Conservation (phyloP, 2,888 invertebrate species). For the Euspilapteryx auroguttella region DNA sequence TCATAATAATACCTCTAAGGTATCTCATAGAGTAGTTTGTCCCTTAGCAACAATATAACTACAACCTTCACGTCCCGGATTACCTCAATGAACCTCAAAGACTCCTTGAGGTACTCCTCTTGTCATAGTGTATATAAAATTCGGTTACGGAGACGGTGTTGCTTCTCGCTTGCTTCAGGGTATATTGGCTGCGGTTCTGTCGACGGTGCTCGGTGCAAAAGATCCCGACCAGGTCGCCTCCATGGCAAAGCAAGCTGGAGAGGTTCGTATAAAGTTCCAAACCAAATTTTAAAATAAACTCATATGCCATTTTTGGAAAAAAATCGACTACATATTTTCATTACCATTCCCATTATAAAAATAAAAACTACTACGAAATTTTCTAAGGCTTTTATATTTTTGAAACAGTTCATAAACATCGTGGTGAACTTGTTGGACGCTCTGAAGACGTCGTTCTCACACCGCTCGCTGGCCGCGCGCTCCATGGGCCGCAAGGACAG, state of each 20-base stretch:
- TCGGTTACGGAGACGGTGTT: constrained; percentile 56
- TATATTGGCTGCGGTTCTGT: constrained; percentile 89
- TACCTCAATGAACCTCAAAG: constrained; percentile 31
- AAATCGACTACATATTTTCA: no score
- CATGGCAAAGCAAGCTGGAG: constrained; percentile 94
- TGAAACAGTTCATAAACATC: constrained; percentile 91
- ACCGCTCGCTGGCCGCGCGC: constrained; percentile 82
- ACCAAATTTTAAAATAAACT: no score
- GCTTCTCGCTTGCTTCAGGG: constrained; percentile 76
- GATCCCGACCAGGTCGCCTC: constrained; percentile 90
- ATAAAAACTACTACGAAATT: no score
- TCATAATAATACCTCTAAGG: no score
- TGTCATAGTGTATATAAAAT: constrained; percentile 49
- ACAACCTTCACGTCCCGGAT: constrained; percentile 27
- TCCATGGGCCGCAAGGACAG: constrained; percentile 85
- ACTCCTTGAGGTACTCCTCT: no score
- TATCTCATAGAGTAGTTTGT: no score
- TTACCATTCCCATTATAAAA: no score
- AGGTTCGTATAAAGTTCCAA: constrained; percentile 80
- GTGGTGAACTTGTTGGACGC: constrained; percentile 90
- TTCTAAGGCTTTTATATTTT: no score
- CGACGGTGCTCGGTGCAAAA: constrained; percentile 87
- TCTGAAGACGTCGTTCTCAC: constrained; percentile 89
- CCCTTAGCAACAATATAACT: no score
- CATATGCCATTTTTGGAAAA: no score